Conservation (phyloP, 2,888 invertebrate genomes). For the Poecilobothrus nobilitatus region DNA sequence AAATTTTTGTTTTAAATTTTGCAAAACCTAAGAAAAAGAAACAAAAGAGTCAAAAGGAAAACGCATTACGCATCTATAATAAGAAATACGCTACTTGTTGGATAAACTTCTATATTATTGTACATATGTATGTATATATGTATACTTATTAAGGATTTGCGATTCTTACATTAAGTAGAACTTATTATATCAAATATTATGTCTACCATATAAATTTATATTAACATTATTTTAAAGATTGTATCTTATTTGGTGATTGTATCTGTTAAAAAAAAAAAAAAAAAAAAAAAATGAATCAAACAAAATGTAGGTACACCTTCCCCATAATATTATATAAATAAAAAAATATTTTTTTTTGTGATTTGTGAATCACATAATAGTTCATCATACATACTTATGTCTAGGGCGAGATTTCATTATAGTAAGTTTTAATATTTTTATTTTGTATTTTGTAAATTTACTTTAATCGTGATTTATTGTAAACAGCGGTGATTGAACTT, state of each 20-base stretch:
- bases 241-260: too few relatives aligned
- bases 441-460: neutral
- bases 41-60: neutral
- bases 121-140: too few relatives aligned
- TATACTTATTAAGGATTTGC: too few relatives aligned
- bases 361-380: neutral
- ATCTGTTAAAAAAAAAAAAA: too few relatives aligned
- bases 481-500: constrained; percentile 4
- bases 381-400: neutral
- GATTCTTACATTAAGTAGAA: too few relatives aligned
- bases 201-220: too few relatives aligned
- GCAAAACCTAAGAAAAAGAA: too few relatives aligned
- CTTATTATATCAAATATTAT: too few relatives aligned
- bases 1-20: too few relatives aligned
- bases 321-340: neutral
- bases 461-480: constrained; percentile 6
- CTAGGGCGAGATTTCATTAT: neutral
- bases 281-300: too few relatives aligned
- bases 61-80: constrained; percentile 6
- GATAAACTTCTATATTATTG: neutral
- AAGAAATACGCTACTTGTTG: neutral
- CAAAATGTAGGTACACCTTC: too few relatives aligned
- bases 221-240: too few relatives aligned
- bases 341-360: neutral
- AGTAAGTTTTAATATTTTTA: neutral